Evolutionary conservation across 1,140 invertebrate species (phyloP), one percentile per base, ranked within the genome.

Genomic region (Hycleus cichorii): DNA sequence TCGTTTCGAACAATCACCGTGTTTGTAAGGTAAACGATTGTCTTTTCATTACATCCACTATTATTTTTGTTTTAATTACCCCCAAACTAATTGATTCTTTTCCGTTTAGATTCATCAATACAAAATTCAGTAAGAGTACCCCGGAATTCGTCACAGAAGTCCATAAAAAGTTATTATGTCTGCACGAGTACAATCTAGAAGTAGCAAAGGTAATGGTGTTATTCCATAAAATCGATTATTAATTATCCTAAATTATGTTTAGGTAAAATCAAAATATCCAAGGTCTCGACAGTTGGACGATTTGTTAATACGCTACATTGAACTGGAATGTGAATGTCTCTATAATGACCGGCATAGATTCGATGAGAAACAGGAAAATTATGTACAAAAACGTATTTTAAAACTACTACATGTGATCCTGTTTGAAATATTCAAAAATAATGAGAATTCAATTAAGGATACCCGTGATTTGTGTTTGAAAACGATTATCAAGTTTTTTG

Each of bases 141-240:
- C 43, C 51, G 3, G 51, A 53, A n/a, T 53, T 53, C 38, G 27
- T 45, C 25, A 24, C 42, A 6, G 51, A 53, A 26, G 6, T 53
- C 32, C 51, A 25, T 9, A 12, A 42, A 32, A 46, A 12, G 18
- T 45, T 53, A 18, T 53, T 46, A 46, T 46, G 44, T 45, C 27
- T 53, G 39, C 51, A 53, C 11, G 51, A 53, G 46, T 45, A 53
- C 43, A 53, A 53, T 53, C 46, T 25, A 18, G 25, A 53, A n/a
- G 51, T 53, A 32, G 39, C 25, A 11, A 53, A 53, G 39, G 51
- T 53, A 25, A 38, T 46, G 18, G 18, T 1, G 18, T 18, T 18
- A 18, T 18, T 18, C 1, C 18, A 18, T 18, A 18, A 18, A 18
- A 18, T 18, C 18, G 18, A 18, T 18, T 18, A 18, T 18, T 18